Conservation (phyloP, 2,888 invertebrate genomes). For the Rhodophaea formosa region DNA sequence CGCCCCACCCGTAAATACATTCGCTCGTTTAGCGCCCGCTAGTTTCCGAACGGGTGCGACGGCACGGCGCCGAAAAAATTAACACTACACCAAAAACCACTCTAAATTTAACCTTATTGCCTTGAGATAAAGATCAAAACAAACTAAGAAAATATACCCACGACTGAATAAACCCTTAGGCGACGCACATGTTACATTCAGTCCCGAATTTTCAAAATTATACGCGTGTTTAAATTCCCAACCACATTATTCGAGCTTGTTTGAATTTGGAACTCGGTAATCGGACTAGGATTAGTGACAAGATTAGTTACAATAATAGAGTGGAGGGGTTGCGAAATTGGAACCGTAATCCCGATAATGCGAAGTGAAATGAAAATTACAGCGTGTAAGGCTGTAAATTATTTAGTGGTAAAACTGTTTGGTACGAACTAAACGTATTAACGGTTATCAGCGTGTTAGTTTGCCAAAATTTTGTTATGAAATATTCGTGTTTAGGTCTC, state of each 20-base stretch:
- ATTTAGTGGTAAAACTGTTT: constrained; percentile 37
- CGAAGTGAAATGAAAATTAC: constrained; percentile 60
- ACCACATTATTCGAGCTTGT: constrained; percentile 42
- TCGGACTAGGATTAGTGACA: constrained; percentile 73
- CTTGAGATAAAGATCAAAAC: no score
- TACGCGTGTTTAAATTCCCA: constrained; percentile 38
- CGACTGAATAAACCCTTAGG: constrained; percentile 43
- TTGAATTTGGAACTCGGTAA: constrained; percentile 41
- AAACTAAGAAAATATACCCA: no score
- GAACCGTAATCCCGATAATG: constrained; percentile 56
- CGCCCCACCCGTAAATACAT: constrained; percentile 62
- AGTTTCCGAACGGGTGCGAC: constrained; percentile 54
- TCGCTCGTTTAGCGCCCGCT: constrained; percentile 57
- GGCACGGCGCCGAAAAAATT: constrained; percentile 52
- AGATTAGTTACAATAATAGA: constrained; percentile 71
- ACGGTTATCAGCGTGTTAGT: constrained; percentile 19
- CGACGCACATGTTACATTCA: constrained; percentile 65
- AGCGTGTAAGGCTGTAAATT: constrained; percentile 41
- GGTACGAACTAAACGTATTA: constrained; percentile 32
- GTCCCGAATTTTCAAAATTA: constrained; percentile 68
- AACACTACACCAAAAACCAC: neutral
- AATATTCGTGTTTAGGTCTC: constrained; percentile 18
- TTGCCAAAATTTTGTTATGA: constrained; percentile 21
- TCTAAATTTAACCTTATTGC: no score
- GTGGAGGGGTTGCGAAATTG: constrained; percentile 52